Percentiles rank a stretch among this genome's conserved stretches.
These are phyloP conservation scores for Chloebia gouldiae DNA, from an alignment of 2,113 vertebrate species.

Conservation along the genomic window DNA sequence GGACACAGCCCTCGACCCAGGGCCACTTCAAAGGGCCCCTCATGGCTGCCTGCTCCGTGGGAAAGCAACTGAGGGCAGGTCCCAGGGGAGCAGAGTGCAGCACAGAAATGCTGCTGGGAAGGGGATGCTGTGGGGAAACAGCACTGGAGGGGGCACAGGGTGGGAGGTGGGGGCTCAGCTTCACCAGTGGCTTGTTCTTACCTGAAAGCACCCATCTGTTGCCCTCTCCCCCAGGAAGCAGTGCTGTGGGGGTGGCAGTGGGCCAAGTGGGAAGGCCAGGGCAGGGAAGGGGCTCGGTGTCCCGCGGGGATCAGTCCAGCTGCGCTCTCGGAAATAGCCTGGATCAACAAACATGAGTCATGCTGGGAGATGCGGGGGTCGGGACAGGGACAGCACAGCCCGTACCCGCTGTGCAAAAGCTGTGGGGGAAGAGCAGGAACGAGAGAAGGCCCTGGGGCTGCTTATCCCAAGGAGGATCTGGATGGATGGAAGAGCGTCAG, in stretches of 20 bases:
- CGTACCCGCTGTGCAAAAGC: background rate
- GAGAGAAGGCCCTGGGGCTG: background rate
- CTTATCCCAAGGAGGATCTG: background rate
- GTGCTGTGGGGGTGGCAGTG: background rate
- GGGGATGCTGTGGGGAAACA: rapidly evolving
- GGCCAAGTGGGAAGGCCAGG: background rate
- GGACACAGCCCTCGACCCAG: background rate
- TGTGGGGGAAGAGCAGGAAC: background rate
- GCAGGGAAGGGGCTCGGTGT: background rate
- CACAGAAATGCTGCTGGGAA: background rate
- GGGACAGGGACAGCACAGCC: slow-evolving; percentile 31
- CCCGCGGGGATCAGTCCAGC: background rate
- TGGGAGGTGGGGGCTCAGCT: background rate
- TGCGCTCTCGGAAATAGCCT: slow-evolving; percentile 35
- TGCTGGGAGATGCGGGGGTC: background rate
- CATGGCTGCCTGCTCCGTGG: background rate
- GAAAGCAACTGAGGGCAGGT: slow-evolving; percentile 9
- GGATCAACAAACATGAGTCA: slow-evolving; percentile 62
- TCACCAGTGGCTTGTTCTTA: background rate
- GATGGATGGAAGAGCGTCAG: background rate
- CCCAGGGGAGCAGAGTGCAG: background rate
- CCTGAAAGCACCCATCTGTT: background rate
- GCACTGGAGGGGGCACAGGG: background rate
- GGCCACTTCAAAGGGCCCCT: background rate
- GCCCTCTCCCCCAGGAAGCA: background rate